Evolutionary conservation across 2,113 vertebrate genomes (phyloP), one percentile per base, ranked within the genome.

Genomic region (Coracopsis vasa): DNA sequence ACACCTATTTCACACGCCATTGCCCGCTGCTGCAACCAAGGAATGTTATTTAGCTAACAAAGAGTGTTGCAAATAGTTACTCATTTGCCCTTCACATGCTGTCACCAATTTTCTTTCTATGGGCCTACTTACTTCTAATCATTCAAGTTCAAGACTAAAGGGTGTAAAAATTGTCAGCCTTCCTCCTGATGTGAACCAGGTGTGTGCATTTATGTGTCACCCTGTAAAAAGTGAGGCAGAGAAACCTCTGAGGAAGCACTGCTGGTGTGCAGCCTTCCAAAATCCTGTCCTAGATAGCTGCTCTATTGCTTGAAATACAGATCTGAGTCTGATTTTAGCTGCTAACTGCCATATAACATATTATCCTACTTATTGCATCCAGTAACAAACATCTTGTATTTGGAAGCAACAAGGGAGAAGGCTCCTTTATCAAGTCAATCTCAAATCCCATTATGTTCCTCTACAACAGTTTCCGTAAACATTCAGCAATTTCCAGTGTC

Each of bases 401-500:
- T 56, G 89, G 75, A 41, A 93, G 92, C 81, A 41, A 90, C 83
- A 44, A 70, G 87, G 90, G 90, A 95, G 95, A 94, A 80, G 94
- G 92, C 94, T 94, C 86, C 95, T 96, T 96, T 96, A 97, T 97
- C 95, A 96, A 97, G 92, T 85, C 94, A 79, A 94, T 95, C 94
- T 96, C 91, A n/a, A 21, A 54, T n/a, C 88, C 94, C 84, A 93
- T 95, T 95, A 91, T 86, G 92, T 90, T 94, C 88, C 92, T 70
- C 92, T 77, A 82, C 90, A 92, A 79, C 86, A 60, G 86, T 87
- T 90, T 94, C 95, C 71, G 80, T 86, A 95, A 97, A 96, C 96
- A 95, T 93, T 84, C 91, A 66, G 93, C 96, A 95, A 97, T 97
- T 96, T 96, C 95, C 95, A 78, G 90, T 94, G 91, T 88, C 90